A percentile compares a stretch with the other conserved stretches of the same genome.
Evolutionary conservation across 2,113 vertebrate genomes (phyloP).

Genomic region (Ciconia stormi): DNA sequence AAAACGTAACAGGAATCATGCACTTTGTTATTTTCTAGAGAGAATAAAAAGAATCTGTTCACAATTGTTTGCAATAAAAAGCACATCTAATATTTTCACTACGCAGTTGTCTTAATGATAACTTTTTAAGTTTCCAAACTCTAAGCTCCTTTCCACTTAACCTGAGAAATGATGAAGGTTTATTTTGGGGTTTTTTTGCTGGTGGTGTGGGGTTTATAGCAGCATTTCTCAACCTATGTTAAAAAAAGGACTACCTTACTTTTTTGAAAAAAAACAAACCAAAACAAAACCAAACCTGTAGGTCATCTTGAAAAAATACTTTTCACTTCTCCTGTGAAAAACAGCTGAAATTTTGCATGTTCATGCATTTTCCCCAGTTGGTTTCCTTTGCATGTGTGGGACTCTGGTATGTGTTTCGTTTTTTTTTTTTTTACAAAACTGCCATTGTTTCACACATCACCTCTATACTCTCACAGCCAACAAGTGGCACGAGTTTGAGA

Average conservation of each 20-base stretch:
- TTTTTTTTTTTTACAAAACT: neutral
- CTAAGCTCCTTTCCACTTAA: neutral
- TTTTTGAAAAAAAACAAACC: neutral
- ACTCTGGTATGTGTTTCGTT: neutral
- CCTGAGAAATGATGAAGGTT: neutral
- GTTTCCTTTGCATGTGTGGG: neutral
- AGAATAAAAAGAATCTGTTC: neutral
- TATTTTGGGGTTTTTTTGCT: neutral
- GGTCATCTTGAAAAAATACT: neutral
- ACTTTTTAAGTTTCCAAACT: neutral
- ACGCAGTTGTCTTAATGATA: neutral
- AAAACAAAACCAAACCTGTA: neutral
- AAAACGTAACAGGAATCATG: rapidly evolving
- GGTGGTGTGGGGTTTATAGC: neutral
- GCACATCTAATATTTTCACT: neutral
- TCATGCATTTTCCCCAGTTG: neutral
- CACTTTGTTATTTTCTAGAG: neutral
- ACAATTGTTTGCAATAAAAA: neutral
- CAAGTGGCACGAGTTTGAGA: neutral
- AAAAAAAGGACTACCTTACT: neutral
- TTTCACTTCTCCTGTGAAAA: neutral
- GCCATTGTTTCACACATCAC: neutral
- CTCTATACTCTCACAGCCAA: neutral
- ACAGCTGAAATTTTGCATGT: neutral
- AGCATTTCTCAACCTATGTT: neutral